Evolutionary conservation across 2,113 vertebrate genomes (phyloP).

Genomic region (Conger conger): DNA sequence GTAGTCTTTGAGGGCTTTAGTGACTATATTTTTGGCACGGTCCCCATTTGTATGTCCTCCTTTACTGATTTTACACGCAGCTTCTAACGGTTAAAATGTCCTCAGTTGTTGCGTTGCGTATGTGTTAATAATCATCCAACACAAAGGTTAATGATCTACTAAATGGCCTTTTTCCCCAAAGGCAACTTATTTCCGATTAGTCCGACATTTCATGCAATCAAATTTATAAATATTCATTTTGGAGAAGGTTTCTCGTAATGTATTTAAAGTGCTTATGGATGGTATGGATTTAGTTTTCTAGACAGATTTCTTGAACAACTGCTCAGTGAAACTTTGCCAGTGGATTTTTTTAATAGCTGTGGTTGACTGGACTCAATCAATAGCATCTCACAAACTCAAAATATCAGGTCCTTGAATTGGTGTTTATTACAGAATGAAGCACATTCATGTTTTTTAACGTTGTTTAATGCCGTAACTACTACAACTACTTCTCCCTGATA

Average conservation of each 20-base stretch:
- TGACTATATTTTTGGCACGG: slow-evolving; percentile 7
- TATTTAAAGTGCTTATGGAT: not conserved
- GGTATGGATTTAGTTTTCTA: slow-evolving; percentile 21
- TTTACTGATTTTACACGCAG: not conserved
- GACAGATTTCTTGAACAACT: slow-evolving; percentile 31
- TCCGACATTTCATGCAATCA: slow-evolving; percentile 8
- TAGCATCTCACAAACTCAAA: not conserved
- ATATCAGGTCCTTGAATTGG: not conserved
- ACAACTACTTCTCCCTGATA: slow-evolving; percentile 40
- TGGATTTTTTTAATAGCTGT: slow-evolving; percentile 23
- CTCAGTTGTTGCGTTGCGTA: not conserved
- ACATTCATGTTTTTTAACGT: slow-evolving; percentile 31
- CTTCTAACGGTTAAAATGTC: slow-evolving; percentile 18
- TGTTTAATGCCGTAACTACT: slow-evolving; percentile 36
- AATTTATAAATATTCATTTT: slow-evolving; percentile 27
- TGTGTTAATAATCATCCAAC: not conserved
- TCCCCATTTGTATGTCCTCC: slow-evolving; percentile 2
- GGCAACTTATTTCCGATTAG: slow-evolving; percentile 2
- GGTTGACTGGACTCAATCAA: slow-evolving; percentile 11
- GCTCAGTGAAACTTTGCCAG: slow-evolving; percentile 28
- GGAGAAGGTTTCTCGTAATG: slow-evolving; percentile 8
- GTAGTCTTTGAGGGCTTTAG: slow-evolving; percentile 19
- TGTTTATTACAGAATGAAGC: slow-evolving; percentile 27
- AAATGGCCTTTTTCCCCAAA: slow-evolving; percentile 7
- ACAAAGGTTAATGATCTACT: not conserved